Evolutionary conservation across 2,113 vertebrate genomes (phyloP), one percentile per base, ranked within the genome.

Genomic region (Quiscalus mexicanus): DNA sequence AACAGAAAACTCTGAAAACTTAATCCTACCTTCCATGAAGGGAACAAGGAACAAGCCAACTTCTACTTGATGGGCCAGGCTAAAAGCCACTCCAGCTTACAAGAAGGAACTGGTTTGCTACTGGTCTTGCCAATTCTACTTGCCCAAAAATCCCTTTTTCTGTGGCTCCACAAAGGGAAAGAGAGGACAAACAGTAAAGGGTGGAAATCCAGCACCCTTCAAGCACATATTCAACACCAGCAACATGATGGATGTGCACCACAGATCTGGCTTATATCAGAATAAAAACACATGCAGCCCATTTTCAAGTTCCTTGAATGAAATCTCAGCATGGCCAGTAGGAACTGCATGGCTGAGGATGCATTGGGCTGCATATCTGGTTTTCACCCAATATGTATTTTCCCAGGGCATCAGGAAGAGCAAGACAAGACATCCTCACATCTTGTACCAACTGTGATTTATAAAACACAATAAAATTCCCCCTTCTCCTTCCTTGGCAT

Each of bases 231-330:
- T 55, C 44, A 64, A 81, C 4, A 31, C 14, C 15, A 78, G 33
- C 42, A 87, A 53, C 25, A 67, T 0, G 0, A 8, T 6, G 6
- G n/a, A 39, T 11, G 5, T 18, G 23, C 41, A 76, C 2, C 2
- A 3, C 3, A 82, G 10, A 60, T 17, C 11, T 17, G 22, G 22
- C 41, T 88, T 60, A 49, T 58, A 67, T 30, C 20, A 63, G 49
- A 76, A 71, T 16, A n/a, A 70, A 79, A 74, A 45, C 23, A 39
- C 3, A 41, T 5, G 11, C 23, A 62, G 77, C 7, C 58, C 47
- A 45, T 6, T 62, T 75, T 56, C 25, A 50, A 87, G 30, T 5
- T 62, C 68, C 11, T 22, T 24, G 19, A 74, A 55, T 28, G 30
- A 82, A 79, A 50, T 56, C 33, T 35, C 42, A 37, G 22, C 50